These are phyloP conservation scores for fruit fly (Drosophila melanogaster) DNA, from an alignment of 1,140 invertebrate genomes.

Conservation along the genomic window Release_6_plus_ISO1_MT NT_033779.5:1818501-1819000, in stretches of 20 bases:
- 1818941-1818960: conserved; percentile 59
- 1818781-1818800: conserved; percentile 60
- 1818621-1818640: conserved; percentile 19
- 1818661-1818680: background rate
- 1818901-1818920: conserved; percentile 19
- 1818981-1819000: conserved; percentile 62
- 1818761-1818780: conserved; percentile 52
- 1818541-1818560: conserved; percentile 46
- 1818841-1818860: conserved; percentile 38
- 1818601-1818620: conserved; percentile 54
- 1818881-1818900: conserved; percentile 54
- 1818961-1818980: conserved; percentile 63
- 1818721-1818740: conserved; percentile 20
- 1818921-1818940: conserved; percentile 21
- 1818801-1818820: conserved; percentile 23
- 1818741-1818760: conserved; percentile 38
- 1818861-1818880: conserved; percentile 49
- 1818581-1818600: conserved; percentile 56
- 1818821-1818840: conserved; percentile 5
- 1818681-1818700: background rate
- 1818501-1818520: conserved; percentile 41
- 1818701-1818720: background rate
- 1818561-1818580: conserved; percentile 59
- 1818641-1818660: background rate
- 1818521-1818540: conserved; percentile 28